Base-by-base conservation (phyloP, 2,113 vertebrate genomes). In the Epinephelus cyanopodus region DNA sequence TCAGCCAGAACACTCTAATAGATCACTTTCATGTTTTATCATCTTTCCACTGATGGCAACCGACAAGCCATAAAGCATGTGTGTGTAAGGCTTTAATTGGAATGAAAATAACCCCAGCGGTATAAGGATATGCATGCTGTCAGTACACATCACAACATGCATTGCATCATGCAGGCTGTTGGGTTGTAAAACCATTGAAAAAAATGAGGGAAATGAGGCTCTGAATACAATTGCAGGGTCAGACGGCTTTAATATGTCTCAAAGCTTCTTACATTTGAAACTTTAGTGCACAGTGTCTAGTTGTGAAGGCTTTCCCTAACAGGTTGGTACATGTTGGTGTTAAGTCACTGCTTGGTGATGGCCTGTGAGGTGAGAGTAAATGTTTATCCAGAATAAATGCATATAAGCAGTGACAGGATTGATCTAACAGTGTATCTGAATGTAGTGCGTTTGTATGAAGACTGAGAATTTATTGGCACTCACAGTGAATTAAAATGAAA, bases 141-240 rank as follows among this genome's bases (percentile, higher is more conserved):
- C 42, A 39, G 13, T 29, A 5, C 61, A 53, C 54, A 61, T 83
- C 23, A 23, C 50, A 56, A 45, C 4, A 48, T 48, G 53, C 4
- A 48, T 48, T 66, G 25, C 23, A 60, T 37, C 18, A 65, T 53
- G 60, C 63, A 71, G 64, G 19, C 66, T 72, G 58, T 7, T 58
- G 53, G 52, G 4, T 75, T 47, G 58, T 66, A 47, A 33, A 52
- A 53, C 37, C 42, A 29, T 4, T 3, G 48, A 21, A 33, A 37
- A 39, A 72, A 74, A 67, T n/a, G 33, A 10, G 25, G 17, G 27
- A 47, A 60, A 45, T 69, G 72, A 56, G 14, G 27, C 77, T 10
- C 81, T 29, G 56, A 77, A 37, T 69, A n/a, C 19, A 52, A 23
- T 37, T 17, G 15, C 54, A 57, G 25, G n/a, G 13, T 52, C 0